Evolutionary conservation across 2,888 invertebrate genomes (phyloP), one percentile per base, ranked within the genome.

Genomic region (Apamea sordens): DNA sequence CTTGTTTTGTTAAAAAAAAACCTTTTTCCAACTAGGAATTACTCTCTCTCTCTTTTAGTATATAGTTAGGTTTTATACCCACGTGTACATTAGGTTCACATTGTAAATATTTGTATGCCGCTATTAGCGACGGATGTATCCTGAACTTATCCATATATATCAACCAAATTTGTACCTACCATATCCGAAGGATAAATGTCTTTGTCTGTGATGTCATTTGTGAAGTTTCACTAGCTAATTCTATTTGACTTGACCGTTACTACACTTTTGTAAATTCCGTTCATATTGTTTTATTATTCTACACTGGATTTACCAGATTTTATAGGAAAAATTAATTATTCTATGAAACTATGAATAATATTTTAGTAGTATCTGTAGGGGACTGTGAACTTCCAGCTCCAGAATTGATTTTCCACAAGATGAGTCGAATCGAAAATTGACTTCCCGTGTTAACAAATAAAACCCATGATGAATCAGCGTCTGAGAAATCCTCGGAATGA

Each of bases 401-500:
- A 50, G 18, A 7, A 18, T 24, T 63, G 4, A 24, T 41, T 73
- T 74, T 76, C 76, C 63, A 53, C 1, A 41, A 50, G 63, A 73
- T 73, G 50, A 73, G 28, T 76, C 24, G 36, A 28, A 28, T 36
- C 21, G 10, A 63, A 63, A 41, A 18, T 41, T 28, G 15, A 70
- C 56, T 11, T 1, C 13, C 24, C 5, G 1, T 47, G n/a, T 41
- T 28, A 7, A 50, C 11, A 15, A 73, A 8, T 41, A 50, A 73
- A 74, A 63, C 63, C 64, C 76, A 77, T 32, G 28, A 41, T 63
- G 76, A 74, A 41, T 74, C 63, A 53, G 44, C 8, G 18, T 11
- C 2, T 21, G 13, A 41, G 18, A 32, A 76, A 32, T 3, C 28
- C 24, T n/a, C 18, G 32, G 24, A 28, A 18, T n/a, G 6, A 53